Conservation (phyloP, 2,113 vertebrate species). For the Nicator chloris region DNA sequence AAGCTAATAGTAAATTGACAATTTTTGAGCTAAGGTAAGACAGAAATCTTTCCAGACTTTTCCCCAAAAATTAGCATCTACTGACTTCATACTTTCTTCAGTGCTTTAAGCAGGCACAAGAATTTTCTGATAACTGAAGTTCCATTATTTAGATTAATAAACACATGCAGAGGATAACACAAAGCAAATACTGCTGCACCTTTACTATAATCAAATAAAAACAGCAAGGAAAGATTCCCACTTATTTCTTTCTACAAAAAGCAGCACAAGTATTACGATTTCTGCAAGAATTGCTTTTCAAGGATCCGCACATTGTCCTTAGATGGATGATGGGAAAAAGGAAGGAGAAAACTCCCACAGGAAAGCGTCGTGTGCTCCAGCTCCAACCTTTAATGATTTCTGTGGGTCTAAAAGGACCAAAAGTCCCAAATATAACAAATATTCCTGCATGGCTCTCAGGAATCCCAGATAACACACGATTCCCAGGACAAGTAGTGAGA, state of each 20-base stretch:
- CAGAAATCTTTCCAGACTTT: not conserved
- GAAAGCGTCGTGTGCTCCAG: not conserved
- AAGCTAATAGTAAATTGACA: not conserved
- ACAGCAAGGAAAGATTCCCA: not conserved
- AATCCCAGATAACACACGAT: not conserved
- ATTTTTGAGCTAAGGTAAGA: not conserved
- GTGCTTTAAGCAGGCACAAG: not conserved
- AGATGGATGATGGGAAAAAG: not conserved
- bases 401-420: not conserved
- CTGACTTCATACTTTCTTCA: conserved; percentile 2
- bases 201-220: conserved; percentile 24
- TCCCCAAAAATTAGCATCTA: not conserved
- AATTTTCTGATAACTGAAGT: conserved; percentile 59
- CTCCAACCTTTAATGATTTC: not conserved
- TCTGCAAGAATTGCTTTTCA: conserved; percentile 3
- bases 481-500: not conserved
- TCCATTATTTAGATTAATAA: conserved; percentile 56
- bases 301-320: not conserved
- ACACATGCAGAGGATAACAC: conserved; percentile 37
- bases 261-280: not conserved
- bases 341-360: not conserved
- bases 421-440: too few relatives aligned
- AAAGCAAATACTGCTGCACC: conserved; percentile 50
- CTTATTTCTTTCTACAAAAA: conserved; percentile 17
- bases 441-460: not conserved